Base-by-base conservation (phyloP, 2,797 vertebrate genomes). In the Denticeps clupeoides region DNA sequence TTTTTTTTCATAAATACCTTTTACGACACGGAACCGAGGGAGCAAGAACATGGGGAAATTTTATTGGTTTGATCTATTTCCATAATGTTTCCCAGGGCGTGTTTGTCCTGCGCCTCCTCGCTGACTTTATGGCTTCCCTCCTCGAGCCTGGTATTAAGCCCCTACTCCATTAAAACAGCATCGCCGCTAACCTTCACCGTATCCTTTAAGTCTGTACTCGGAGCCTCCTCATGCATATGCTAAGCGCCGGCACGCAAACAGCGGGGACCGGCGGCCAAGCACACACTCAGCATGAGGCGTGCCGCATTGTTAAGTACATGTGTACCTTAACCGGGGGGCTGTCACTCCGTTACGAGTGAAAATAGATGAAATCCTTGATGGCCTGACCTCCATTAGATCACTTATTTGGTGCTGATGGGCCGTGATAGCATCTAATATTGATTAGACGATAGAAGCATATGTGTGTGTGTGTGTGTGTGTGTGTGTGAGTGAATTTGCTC, bases 381-480 rank as follows among this genome's bases (percentile, higher is more conserved):
- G 60, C 63, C 47, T 59, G 63, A 68, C 65, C 63, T 71, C 63
- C 40, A 58, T 68, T 64, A 63, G 32, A 54, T 56, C 60, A 68
- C 54, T 62, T 62, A 64, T 66, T 63, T 61, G 57, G 56, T 55
- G 43, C 50, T 64, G 59, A 64, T 66, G 61, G 62, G 64, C 53
- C 33, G 41, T 61, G 62, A 68, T 60, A 70, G 67, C 60, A 68
- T 68, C 65, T 68, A 54, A 54, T 58, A 64, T 66, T 45, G 60
- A 68, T 68, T 62, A 67, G 45, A 25, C 47, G 32, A 57, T 57
- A 38, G 45, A 37, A 42, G 40, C 51, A 24, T 46, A 22, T 4
- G 7, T 41, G 18, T 45, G 11, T 29, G 26, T 27, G 42, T 45
- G 31, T 41, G 35, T 41, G 41, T 40, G 29, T 37, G 44, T 35